Evolutionary conservation across 2,797 vertebrate species (phyloP), one percentile per base, ranked within the genome.

Genomic region (Simalia tracyae): DNA sequence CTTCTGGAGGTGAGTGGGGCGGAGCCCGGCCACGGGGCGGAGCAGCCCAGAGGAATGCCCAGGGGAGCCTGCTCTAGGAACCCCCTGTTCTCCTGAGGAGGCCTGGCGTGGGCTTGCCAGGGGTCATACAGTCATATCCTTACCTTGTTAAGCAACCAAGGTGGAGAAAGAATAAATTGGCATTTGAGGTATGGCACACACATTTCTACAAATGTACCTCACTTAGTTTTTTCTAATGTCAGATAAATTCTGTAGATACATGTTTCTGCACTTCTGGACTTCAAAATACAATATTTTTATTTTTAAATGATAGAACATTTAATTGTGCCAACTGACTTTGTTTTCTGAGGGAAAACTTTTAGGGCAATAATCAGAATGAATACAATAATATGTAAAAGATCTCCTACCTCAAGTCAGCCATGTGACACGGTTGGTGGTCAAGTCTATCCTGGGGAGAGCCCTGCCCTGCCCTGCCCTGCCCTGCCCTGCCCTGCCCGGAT

Each of bases 1-100:
- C 96, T 94, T 96, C 96, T 94, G 97, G 96, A 97, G 97, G 97
- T 97, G 97, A 97, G 96, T 97, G 96, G 95, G 96, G 92, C 92
- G 93, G 87, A 31, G 66, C 91, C 95, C 94, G 91, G 88, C 93
- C 91, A 72, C 10, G 84, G 95, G 84, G 68, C 14, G 19, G 72
- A 76, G 72, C 8, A 19, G 72, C 42, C 19, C 19, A 4, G 17
- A 42, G 17, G 72, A 22, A 61, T 61, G 63, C 28, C 63, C 26
- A 28, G 9, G 24, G 63, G 63, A 66, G 26, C 11, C 26, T n/a
- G 4, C 28, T n/a, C 63, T n/a, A n/a, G 63, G 26, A 12, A 8
- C 9, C 10, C 63, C 26, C 63, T 11, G 1, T 64, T n/a, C 63
- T 66, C 28, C 12, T 28, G 50, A 54, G 50, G 50, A 8, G 50